phyloP scores from a whole-genome alignment of 2,888 invertebrate species.

The Lasius platythorax region DNA sequence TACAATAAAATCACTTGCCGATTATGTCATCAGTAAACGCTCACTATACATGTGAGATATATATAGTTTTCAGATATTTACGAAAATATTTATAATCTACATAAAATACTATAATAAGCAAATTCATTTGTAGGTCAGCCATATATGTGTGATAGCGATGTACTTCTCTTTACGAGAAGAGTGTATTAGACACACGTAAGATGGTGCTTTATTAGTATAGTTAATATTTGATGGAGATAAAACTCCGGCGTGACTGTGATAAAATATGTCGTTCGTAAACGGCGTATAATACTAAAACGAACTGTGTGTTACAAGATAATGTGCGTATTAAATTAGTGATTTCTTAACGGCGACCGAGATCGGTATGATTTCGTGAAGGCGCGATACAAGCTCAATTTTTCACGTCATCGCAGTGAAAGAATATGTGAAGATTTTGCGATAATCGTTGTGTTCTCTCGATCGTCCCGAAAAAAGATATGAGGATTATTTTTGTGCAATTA shows the following conservation, averaged over 20 bases:
- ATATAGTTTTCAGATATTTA: background rate
- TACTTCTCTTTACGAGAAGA: background rate
- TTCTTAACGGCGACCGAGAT: constrained; percentile 12
- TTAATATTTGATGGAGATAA: constrained; percentile 80
- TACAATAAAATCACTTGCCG: background rate
- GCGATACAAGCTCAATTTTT: background rate
- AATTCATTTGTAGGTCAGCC: background rate
- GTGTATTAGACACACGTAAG: constrained; percentile 27
- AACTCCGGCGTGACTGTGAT: constrained; percentile 56
- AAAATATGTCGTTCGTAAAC: constrained; percentile 46
- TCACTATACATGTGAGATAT: background rate
- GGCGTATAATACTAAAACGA: constrained; percentile 25
- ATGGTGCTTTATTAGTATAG: constrained; percentile 63
- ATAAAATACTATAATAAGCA: background rate
- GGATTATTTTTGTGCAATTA: background rate
- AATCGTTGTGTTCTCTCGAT: background rate
- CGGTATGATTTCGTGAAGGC: background rate
- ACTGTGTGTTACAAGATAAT: constrained; percentile 28
- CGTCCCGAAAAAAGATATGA: background rate
- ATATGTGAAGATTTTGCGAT: background rate
- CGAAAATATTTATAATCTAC: background rate
- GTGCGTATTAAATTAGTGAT: constrained; percentile 32
- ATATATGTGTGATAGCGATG: background rate
- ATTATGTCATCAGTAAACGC: background rate
- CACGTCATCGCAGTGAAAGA: background rate